Evolutionary conservation across 2,888 invertebrate species (phyloP).

Genomic region (Cancer borealis): DNA sequence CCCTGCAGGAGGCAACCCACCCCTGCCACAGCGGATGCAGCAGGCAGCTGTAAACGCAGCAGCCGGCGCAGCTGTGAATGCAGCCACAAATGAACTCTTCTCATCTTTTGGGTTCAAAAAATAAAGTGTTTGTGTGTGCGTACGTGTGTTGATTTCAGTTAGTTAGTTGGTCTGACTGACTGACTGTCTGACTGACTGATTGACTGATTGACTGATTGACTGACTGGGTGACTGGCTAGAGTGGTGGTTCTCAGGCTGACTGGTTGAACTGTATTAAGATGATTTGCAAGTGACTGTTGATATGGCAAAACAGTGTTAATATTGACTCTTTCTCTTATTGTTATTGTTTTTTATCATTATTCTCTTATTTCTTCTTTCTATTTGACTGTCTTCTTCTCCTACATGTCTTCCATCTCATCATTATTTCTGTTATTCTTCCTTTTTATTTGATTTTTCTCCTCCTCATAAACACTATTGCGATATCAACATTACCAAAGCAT

Average conservation of each 20-base stretch:
- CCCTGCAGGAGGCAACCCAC: conserved; percentile 31
- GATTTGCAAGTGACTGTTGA: background rate
- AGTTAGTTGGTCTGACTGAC: background rate
- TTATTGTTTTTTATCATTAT: background rate
- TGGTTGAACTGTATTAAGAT: background rate
- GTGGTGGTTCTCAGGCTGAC: background rate
- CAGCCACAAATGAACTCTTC: conserved; percentile 88
- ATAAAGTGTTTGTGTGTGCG: conserved; percentile 44
- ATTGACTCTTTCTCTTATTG: background rate
- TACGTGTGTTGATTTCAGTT: background rate
- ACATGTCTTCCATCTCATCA: background rate
- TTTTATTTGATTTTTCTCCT: too few species aligned
- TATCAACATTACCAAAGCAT: too few species aligned
- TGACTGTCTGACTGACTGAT: background rate
- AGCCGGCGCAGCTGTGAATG: conserved; percentile 91
- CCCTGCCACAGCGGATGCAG: conserved; percentile 72
- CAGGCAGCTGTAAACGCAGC: conserved; percentile 84
- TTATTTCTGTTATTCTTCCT: too few species aligned
- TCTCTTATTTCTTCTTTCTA: background rate
- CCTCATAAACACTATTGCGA: too few species aligned
- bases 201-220: background rate
- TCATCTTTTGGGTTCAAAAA: conserved; percentile 76
- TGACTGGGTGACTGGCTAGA: too few species aligned
- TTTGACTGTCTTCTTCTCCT: background rate
- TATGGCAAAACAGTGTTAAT: background rate